Base-by-base conservation (phyloP, 1,140 invertebrate species). In the Hylyphantes graminicola region DNA sequence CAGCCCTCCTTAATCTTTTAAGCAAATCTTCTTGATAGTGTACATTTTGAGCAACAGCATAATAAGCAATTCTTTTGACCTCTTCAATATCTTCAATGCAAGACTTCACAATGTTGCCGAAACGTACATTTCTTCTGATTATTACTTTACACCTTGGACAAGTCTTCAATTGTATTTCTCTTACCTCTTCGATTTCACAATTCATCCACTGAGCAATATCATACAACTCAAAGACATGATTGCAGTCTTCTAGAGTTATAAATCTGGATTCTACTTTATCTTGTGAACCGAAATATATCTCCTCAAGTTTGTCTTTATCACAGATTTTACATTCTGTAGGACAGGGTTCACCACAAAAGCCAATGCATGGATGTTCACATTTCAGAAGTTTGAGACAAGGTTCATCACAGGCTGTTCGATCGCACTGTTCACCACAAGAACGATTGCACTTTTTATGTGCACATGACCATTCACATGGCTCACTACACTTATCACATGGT, bases 321-420 rank as follows among this genome's bases (percentile, higher is more conserved):
- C 90, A 91, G 12, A 88, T 82, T 19, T 87, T 84, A 87, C 90
- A 91, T 19, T 88, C 89, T 7, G 84, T 85, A 87, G 89, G 92
- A 88, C 91, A 89, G 90, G 92, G 88, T 92, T 95, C 94, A 17
- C 93, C 93, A 89, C 94, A 94, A 75, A 93, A 91, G 48, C 93
- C 93, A 50, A 90, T 88, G 87, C 94, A 95, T 54, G 50, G 87
- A 87, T 94, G 94, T 59, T 92, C 92, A 89, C 94, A 95, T 77
- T 94, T 92, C 57, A 93, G 88, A 50, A 51, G 85, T 77, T 88
- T 88, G 4, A 73, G 10, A 81, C 93, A 94, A 6, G 91, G 90
- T 86, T 91, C 87, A 50, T 89, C 87, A 88, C 93, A 94, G 11
- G 92, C 90, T 15, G 86, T 86, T 70, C 90, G 89, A 53, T 91